A percentile compares a stretch with the other conserved stretches of the same genome.
phyloP scores from a whole-genome alignment of 2,888 invertebrate genomes.

The Ariolimax columbianus region DNA sequence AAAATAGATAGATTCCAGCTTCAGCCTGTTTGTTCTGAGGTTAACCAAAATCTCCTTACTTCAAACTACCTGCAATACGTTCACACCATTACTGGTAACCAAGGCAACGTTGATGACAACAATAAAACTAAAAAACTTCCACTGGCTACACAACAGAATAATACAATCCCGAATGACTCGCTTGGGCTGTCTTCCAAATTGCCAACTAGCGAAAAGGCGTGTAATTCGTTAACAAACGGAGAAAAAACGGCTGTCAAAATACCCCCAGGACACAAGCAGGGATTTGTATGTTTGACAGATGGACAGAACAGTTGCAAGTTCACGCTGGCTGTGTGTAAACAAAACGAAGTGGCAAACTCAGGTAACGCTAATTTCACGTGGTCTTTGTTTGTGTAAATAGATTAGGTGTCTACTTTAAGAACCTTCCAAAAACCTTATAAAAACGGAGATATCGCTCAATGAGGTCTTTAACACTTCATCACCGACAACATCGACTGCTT shows the following conservation, averaged over 20 bases:
- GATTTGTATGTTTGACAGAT: slow-evolving; percentile 32
- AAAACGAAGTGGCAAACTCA: slow-evolving; percentile 64
- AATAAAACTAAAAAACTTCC: background rate
- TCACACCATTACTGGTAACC: background rate
- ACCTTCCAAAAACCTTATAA: background rate
- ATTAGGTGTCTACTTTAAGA: background rate
- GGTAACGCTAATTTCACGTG: slow-evolving; percentile 53
- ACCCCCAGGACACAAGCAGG: slow-evolving; percentile 2
- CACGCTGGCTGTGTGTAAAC: slow-evolving; percentile 61
- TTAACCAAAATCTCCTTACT: background rate
- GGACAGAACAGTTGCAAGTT: slow-evolving; percentile 57
- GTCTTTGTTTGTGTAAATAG: background rate
- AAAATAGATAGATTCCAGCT: background rate
- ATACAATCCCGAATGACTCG: background rate
- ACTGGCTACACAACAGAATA: background rate
- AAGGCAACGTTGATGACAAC: background rate
- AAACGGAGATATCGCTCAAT: background rate
- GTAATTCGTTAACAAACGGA: background rate
- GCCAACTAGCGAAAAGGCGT: background rate
- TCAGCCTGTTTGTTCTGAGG: background rate
- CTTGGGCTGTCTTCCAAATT: too few species aligned
- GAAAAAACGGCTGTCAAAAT: slow-evolving; percentile 41
- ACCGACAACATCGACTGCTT: too few species aligned
- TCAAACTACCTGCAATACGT: background rate
- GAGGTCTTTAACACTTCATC: too few species aligned